These are phyloP conservation scores for Andrena cerasifolii DNA, from an alignment of 1,140 invertebrate genomes.

Conservation along the genomic window DNA sequence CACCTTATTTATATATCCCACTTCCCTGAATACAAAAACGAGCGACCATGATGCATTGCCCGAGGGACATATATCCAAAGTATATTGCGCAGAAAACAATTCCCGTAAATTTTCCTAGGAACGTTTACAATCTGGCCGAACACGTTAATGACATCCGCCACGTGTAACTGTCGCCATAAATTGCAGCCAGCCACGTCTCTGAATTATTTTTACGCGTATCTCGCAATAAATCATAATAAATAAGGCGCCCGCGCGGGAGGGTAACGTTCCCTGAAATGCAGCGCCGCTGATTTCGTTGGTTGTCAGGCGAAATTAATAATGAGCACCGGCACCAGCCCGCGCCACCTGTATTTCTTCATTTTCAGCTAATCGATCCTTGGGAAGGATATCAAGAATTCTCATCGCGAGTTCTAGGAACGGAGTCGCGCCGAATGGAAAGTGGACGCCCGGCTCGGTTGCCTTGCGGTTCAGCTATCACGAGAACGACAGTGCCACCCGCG, in stretches of 20 bases:
- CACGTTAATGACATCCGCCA: slow-evolving; percentile 5
- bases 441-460: slow-evolving; percentile 32
- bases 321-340: background rate
- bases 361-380: slow-evolving; percentile 27
- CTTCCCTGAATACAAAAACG: too few relatives aligned
- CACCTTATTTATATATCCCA: too few relatives aligned
- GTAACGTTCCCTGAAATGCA: background rate
- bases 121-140: slow-evolving; percentile 5
- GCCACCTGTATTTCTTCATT: slow-evolving; percentile 16
- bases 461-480: slow-evolving; percentile 41
- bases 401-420: background rate
- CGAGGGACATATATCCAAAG: too few relatives aligned
- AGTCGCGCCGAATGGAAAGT: slow-evolving; percentile 37
- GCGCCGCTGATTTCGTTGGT: background rate
- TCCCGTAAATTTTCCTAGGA: background rate
- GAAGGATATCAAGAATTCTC: slow-evolving; percentile 10
- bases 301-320: slow-evolving; percentile 31
- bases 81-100: background rate
- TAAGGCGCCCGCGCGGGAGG: background rate
- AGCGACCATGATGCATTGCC: too few relatives aligned
- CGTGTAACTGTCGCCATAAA: background rate
- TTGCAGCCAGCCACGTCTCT: background rate
- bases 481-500: slow-evolving; percentile 60
- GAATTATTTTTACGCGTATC: slow-evolving; percentile 19
- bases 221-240: slow-evolving; percentile 29